Conservation (phyloP, 1,140 invertebrate genomes). For the Rhopalosiphum padi region DNA sequence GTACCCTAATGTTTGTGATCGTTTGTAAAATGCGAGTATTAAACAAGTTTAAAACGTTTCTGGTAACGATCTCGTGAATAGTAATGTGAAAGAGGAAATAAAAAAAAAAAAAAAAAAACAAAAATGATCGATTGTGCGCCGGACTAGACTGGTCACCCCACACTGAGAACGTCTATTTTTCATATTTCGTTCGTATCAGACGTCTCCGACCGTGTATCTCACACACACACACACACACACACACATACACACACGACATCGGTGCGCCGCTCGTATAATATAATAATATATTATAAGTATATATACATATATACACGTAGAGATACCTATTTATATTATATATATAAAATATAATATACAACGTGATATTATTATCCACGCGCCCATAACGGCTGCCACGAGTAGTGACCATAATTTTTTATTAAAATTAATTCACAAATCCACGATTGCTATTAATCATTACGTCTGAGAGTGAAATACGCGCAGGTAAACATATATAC, state of each 20-base stretch:
- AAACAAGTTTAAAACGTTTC: conserved; percentile 16
- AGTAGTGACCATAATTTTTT: neutral
- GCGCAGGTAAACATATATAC: neutral
- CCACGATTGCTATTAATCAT: neutral
- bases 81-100: neutral
- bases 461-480: neutral
- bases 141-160: conserved; percentile 35
- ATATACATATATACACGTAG: too few species aligned
- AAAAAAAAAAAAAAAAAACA: neutral
- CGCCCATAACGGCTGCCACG: neutral
- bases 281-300: conserved; percentile 4
- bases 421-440: conserved; percentile 19
- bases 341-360: neutral
- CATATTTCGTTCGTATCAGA: neutral
- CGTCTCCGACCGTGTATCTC: conserved; percentile 3
- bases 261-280: neutral
- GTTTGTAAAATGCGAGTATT: neutral
- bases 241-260: neutral
- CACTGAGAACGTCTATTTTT: conserved; percentile 49
- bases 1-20: conserved; percentile 11
- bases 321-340: neutral
- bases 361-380: neutral
- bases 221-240: neutral
- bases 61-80: conserved; percentile 40
- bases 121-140: conserved; percentile 44